Conservation (phyloP, 2,113 vertebrate species). For the Toxotes jaculatrix region DNA sequence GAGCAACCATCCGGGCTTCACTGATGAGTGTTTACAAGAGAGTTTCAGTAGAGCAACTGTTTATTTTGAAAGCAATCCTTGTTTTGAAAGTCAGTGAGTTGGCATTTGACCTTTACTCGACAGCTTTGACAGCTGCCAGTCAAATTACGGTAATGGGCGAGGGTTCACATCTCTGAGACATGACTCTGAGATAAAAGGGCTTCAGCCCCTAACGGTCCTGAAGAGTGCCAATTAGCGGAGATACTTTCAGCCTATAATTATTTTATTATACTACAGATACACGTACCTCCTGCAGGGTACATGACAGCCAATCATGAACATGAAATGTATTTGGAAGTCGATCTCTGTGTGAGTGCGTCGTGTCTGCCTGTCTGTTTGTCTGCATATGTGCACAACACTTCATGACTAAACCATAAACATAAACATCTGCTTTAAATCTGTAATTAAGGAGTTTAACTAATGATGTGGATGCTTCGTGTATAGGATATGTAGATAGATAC, state of each 20-base stretch:
- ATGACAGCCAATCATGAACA: constrained; percentile 56
- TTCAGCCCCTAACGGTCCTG: constrained; percentile 40
- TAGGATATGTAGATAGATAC: background rate
- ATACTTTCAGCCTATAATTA: constrained; percentile 55
- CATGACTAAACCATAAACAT: constrained; percentile 19
- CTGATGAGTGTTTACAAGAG: constrained; percentile 5
- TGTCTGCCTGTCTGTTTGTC: constrained; percentile 12
- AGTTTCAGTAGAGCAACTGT: constrained; percentile 29
- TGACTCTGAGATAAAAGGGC: constrained; percentile 65
- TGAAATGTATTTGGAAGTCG: constrained; percentile 18
- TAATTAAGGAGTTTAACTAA: constrained; percentile 16
- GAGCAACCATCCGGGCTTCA: constrained; percentile 10
- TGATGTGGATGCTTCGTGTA: background rate
- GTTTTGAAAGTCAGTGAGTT: constrained; percentile 3
- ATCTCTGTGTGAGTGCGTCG: constrained; percentile 3
- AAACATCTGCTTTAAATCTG: constrained; percentile 7
- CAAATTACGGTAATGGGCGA: constrained; percentile 49
- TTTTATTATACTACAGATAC: constrained; percentile 48
- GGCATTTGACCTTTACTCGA: constrained; percentile 59
- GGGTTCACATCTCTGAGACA: constrained; percentile 53
- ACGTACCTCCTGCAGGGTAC: constrained; percentile 41
- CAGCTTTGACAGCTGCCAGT: constrained; percentile 72
- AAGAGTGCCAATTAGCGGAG: constrained; percentile 71
- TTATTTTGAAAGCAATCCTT: constrained; percentile 50
- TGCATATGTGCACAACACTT: background rate